Conservation (phyloP, 2,113 vertebrate genomes). For the Natator depressus region DNA sequence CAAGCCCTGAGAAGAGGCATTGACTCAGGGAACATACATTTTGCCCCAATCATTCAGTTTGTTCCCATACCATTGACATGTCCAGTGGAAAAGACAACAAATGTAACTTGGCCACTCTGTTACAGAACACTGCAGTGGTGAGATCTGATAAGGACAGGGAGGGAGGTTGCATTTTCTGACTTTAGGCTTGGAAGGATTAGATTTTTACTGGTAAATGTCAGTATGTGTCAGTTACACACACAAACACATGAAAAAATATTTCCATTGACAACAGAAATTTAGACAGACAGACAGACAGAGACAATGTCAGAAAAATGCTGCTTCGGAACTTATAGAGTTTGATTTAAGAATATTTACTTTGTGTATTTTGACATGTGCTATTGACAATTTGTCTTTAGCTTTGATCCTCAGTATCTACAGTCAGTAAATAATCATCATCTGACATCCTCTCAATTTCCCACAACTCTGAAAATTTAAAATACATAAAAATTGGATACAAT, state of each 20-base stretch:
- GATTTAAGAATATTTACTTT: background rate
- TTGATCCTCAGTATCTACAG: background rate
- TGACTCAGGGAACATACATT: background rate
- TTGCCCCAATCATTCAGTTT: background rate
- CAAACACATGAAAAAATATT: background rate
- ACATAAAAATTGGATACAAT: background rate
- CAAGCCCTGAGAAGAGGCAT: background rate
- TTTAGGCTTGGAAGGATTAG: background rate
- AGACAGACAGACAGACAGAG: background rate
- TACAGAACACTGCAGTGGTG: background rate
- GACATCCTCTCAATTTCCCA: background rate
- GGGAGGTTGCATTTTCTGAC: background rate
- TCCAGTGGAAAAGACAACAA: background rate
- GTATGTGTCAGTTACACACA: background rate
- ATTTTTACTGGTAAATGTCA: background rate
- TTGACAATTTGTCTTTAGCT: background rate
- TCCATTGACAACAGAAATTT: background rate
- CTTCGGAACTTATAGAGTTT: background rate
- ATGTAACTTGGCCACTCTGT: background rate
- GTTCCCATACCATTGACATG: background rate
- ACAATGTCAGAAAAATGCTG: background rate
- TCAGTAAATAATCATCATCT: background rate
- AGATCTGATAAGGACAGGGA: background rate
- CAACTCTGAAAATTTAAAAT: background rate
- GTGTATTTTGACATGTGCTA: background rate